These are phyloP conservation scores for Erinaceus europaeus DNA, from an alignment of 2,113 vertebrate species.

Conservation along the genomic window DNA sequence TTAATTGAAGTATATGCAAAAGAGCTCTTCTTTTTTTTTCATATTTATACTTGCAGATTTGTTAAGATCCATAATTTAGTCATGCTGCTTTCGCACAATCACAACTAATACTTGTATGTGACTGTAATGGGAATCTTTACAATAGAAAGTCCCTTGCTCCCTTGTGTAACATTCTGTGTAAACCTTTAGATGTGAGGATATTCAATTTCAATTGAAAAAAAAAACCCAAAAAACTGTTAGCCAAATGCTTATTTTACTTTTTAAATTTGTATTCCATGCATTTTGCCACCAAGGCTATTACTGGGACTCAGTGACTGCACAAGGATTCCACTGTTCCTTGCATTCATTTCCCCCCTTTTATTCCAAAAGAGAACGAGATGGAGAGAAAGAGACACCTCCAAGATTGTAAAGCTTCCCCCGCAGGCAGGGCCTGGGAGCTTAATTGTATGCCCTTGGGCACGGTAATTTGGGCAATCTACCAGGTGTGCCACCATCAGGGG, in stretches of 20 bases:
- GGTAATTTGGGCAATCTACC: no score
- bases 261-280: no score
- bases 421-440: no score
- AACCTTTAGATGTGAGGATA: neutral
- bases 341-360: no score
- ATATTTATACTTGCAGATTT: slow-evolving; percentile 61
- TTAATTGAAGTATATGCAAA: slow-evolving; percentile 69
- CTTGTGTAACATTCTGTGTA: neutral
- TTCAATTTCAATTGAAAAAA: neutral
- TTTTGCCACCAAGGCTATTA: no score
- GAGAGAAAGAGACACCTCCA: no score
- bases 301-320: no score
- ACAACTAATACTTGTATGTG: slow-evolving; percentile 47
- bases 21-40: slow-evolving; percentile 56
- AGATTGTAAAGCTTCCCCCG: no score
- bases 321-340: no score
- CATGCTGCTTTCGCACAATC: slow-evolving; percentile 47
- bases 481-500: no score
- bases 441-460: no score
- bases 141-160: neutral
- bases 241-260: neutral
- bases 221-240: neutral
- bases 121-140: slow-evolving; percentile 14
- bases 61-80: slow-evolving; percentile 37
- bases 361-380: no score